Conservation (phyloP, 2,113 vertebrate genomes). For the Oncorhynchus tshawytscha region DNA sequence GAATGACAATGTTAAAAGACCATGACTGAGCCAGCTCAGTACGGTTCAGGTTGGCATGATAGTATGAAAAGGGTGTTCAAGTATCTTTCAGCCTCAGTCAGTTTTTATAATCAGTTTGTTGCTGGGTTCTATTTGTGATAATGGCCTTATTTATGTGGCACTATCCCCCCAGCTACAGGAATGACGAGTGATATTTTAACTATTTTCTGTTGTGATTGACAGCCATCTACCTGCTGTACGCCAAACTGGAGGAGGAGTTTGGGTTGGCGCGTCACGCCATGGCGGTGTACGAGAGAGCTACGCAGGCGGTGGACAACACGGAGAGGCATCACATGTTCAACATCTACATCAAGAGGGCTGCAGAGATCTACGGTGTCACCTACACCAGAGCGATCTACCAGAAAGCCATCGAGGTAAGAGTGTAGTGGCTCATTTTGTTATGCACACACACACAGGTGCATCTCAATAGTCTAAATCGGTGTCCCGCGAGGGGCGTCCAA, state of each 20-base stretch:
- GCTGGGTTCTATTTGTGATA: no score
- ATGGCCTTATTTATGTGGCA: no score
- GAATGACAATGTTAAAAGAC: no score
- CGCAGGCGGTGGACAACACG: constrained; percentile 79
- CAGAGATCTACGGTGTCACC: constrained; percentile 91
- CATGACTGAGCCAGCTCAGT: no score
- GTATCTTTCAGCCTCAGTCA: no score
- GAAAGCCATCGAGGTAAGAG: constrained; percentile 86
- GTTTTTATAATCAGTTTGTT: no score
- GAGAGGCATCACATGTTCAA: constrained; percentile 93
- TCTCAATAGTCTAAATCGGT: not conserved
- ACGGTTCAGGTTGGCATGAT: no score
- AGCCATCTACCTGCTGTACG: constrained; percentile 90
- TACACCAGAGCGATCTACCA: constrained; percentile 91
- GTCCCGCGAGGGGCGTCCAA: no score
- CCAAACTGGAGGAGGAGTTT: constrained; percentile 88
- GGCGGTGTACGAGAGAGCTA: constrained; percentile 90
- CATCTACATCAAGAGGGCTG: constrained; percentile 91
- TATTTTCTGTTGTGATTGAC: constrained; percentile 7
- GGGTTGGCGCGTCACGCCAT: constrained; percentile 90
- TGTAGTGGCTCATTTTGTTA: not conserved
- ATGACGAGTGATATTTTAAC: not conserved
- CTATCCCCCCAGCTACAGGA: no score
- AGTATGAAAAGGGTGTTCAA: no score
- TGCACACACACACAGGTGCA: no score